Conservation (phyloP, 2,888 invertebrate genomes). For the Pomacea canaliculata region DNA sequence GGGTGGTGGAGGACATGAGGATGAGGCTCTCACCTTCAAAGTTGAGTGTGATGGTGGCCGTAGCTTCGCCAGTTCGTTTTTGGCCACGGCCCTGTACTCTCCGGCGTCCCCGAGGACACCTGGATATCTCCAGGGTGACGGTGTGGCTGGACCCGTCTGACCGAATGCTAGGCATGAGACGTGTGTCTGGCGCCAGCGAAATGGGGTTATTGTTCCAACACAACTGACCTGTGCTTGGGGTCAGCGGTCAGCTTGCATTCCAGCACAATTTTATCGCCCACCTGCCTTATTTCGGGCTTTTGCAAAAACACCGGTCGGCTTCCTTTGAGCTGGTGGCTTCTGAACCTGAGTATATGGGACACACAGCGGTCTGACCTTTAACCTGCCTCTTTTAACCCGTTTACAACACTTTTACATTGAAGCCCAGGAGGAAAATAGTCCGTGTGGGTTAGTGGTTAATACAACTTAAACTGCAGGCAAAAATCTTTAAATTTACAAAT, state of each 20-base stretch:
- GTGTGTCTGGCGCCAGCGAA: constrained; percentile 31
- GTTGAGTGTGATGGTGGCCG: constrained; percentile 90
- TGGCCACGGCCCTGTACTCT: constrained; percentile 93
- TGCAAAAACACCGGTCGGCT: constrained; percentile 88
- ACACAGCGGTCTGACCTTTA: neutral
- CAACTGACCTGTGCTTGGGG: constrained; percentile 86
- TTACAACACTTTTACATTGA: too few species aligned
- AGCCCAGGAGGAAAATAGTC: too few species aligned
- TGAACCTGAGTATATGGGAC: neutral
- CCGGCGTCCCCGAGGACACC: constrained; percentile 84
- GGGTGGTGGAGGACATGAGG: neutral
- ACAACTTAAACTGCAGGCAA: too few species aligned
- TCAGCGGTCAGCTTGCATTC: constrained; percentile 64
- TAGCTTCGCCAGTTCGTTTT: constrained; percentile 91
- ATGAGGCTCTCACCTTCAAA: constrained; percentile 61
- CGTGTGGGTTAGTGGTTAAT: too few species aligned
- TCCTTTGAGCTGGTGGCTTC: constrained; percentile 38
- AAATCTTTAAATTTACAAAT: too few species aligned
- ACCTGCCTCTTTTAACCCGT: too few species aligned
- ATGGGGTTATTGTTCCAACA: constrained; percentile 91
- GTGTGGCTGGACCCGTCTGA: constrained; percentile 81
- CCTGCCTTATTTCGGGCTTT: constrained; percentile 98
- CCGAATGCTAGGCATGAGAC: constrained; percentile 22
- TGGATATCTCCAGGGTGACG: constrained; percentile 89
- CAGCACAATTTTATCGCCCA: constrained; percentile 82